These are phyloP conservation scores for Caerostris darwini DNA, from an alignment of 1,140 invertebrate species.

Conservation along the genomic window DNA sequence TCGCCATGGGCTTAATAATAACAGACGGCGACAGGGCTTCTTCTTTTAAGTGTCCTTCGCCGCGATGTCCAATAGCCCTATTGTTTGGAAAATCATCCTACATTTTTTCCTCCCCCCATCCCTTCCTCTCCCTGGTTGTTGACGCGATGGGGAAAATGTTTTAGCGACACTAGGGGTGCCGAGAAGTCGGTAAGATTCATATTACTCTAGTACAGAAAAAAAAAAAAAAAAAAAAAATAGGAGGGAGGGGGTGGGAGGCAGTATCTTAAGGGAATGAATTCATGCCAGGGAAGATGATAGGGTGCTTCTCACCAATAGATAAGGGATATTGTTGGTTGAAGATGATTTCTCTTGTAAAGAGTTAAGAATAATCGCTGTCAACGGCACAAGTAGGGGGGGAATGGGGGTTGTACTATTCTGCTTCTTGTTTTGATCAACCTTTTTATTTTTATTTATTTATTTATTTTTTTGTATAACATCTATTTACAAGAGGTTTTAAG, in stretches of 20 bases:
- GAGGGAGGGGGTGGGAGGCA: background rate
- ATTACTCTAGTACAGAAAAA: background rate
- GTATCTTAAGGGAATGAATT: background rate
- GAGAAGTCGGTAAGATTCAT: constrained; percentile 63
- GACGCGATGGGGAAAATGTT: constrained; percentile 45
- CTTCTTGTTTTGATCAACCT: background rate
- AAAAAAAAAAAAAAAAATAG: too few relatives aligned
- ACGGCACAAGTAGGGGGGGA: background rate
- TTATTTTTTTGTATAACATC: background rate
- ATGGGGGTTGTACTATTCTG: too few relatives aligned
- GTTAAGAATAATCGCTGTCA: background rate
- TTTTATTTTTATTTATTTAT: background rate
- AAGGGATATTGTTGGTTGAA: background rate
- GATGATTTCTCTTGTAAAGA: background rate
- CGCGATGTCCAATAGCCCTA: constrained; percentile 67
- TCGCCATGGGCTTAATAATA: constrained; percentile 70
- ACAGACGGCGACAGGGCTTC: constrained; percentile 68
- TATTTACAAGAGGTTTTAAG: background rate
- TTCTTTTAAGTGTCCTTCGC: background rate
- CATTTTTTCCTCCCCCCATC: background rate
- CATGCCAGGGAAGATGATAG: background rate
- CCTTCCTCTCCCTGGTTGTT: constrained; percentile 30
- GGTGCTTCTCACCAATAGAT: background rate
- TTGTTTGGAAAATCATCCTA: constrained; percentile 70
- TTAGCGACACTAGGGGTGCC: constrained; percentile 56